Conservation (phyloP, 2,888 invertebrate genomes). For the Baronia brevicornis region DNA sequence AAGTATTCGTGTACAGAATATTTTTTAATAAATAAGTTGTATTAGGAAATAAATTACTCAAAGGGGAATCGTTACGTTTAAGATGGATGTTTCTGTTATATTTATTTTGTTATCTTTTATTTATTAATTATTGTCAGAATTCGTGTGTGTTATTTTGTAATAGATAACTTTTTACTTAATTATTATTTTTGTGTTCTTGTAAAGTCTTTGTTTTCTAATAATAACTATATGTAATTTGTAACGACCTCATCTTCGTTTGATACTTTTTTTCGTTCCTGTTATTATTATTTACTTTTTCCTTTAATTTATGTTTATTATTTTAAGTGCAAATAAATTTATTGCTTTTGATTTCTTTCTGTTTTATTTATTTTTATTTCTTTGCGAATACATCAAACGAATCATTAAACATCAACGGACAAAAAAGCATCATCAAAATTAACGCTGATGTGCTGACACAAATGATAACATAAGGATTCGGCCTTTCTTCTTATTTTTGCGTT, state of each 20-base stretch:
- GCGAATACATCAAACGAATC: not conserved
- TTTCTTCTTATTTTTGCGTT: no score
- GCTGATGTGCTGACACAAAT: no score
- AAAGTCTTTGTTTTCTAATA: constrained; percentile 32
- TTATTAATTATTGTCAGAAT: constrained; percentile 43
- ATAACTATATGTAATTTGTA: constrained; percentile 38
- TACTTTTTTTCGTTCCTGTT: constrained; percentile 65
- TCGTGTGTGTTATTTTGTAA: constrained; percentile 47
- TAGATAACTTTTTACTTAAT: constrained; percentile 18
- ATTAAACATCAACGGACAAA: no score
- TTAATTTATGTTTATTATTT: constrained; percentile 59
- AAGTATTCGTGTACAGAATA: constrained; percentile 16
- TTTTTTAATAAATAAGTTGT: constrained; percentile 21
- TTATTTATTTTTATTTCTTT: constrained; percentile 32
- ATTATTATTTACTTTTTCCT: constrained; percentile 71
- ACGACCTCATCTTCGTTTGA: constrained; percentile 32
- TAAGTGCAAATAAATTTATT: constrained; percentile 71
- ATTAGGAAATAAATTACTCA: constrained; percentile 30
- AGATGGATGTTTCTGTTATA: constrained; percentile 65
- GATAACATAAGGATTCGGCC: no score
- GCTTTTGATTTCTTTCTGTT: constrained; percentile 54
- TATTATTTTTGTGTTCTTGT: constrained; percentile 28
- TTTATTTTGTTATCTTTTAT: constrained; percentile 66
- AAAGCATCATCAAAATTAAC: no score
- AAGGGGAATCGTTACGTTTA: constrained; percentile 75